Conservation (phyloP, 1,140 invertebrate species). For the Drosophila busckii region DNA sequence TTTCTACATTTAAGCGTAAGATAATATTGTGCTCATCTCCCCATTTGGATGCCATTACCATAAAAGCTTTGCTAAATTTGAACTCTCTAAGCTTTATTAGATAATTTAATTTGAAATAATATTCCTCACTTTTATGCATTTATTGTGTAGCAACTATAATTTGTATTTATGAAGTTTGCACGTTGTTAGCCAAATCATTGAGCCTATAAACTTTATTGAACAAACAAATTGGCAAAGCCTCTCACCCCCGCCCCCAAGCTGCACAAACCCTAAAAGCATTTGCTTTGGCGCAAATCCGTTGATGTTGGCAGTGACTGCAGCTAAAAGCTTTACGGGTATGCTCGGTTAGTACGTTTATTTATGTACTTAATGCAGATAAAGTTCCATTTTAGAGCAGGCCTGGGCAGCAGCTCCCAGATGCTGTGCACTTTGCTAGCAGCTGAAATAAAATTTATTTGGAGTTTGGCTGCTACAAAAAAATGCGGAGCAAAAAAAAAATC, state of each 20-base stretch:
- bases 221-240: background rate
- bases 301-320: conserved; percentile 17
- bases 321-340: conserved; percentile 47
- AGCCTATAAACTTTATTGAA: conserved; percentile 17
- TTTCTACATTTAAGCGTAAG: too few relatives aligned
- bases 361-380: conserved; percentile 67
- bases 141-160: background rate
- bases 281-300: background rate
- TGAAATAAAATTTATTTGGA: conserved; percentile 61
- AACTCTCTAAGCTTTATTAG: too few relatives aligned
- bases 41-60: too few relatives aligned
- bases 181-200: background rate
- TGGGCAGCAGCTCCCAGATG: background rate
- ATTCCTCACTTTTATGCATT: background rate
- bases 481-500: conserved; percentile 33
- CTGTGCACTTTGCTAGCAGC: conserved; percentile 40
- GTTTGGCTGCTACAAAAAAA: conserved; percentile 16
- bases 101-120: too few relatives aligned
- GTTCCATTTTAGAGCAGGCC: conserved; percentile 41
- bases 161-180: too few relatives aligned
- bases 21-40: too few relatives aligned
- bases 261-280: background rate
- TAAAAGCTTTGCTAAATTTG: too few relatives aligned
- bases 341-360: conserved; percentile 47
- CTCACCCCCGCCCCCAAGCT: background rate